Evolutionary conservation across 2,113 vertebrate genomes (phyloP).

Genomic region (Holacanthus passer): DNA sequence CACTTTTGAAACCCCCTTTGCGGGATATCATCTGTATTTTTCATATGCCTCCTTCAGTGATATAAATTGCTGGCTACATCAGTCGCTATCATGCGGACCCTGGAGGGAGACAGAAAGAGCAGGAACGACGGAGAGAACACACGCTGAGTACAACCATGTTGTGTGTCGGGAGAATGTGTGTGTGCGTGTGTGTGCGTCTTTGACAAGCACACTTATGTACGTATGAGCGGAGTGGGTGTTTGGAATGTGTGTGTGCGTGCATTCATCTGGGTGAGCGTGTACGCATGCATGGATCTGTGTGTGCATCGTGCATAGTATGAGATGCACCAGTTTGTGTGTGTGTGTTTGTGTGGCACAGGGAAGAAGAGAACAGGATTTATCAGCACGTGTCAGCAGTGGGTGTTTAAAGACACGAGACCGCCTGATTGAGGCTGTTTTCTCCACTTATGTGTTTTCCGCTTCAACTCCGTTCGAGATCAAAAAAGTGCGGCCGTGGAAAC

Average conservation of each 20-base stretch:
- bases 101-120: conserved; percentile 63
- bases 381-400: conserved; percentile 57
- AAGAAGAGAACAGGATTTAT: conserved; percentile 44
- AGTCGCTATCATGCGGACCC: conserved; percentile 61
- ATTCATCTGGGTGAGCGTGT: conserved; percentile 7
- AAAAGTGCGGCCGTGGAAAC: conserved; percentile 35
- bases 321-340: neutral
- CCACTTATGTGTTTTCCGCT: conserved; percentile 38
- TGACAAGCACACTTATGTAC: conserved; percentile 34
- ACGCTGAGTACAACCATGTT: conserved; percentile 64
- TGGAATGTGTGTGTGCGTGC: neutral
- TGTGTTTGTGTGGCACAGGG: neutral
- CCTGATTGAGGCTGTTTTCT: conserved; percentile 55
- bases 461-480: conserved; percentile 53
- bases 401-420: conserved; percentile 51
- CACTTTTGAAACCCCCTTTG: conserved; percentile 65
- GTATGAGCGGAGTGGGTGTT: conserved; percentile 26
- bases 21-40: conserved; percentile 68
- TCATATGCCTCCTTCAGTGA: conserved; percentile 63
- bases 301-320: neutral
- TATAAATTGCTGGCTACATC: conserved; percentile 74
- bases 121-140: conserved; percentile 63
- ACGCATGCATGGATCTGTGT: conserved; percentile 6
- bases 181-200: conserved; percentile 16
- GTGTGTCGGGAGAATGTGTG: conserved; percentile 3